Evolutionary conservation across 2,113 vertebrate species (phyloP), one percentile per base, ranked within the genome.

Genomic region (Barbus barbus): DNA sequence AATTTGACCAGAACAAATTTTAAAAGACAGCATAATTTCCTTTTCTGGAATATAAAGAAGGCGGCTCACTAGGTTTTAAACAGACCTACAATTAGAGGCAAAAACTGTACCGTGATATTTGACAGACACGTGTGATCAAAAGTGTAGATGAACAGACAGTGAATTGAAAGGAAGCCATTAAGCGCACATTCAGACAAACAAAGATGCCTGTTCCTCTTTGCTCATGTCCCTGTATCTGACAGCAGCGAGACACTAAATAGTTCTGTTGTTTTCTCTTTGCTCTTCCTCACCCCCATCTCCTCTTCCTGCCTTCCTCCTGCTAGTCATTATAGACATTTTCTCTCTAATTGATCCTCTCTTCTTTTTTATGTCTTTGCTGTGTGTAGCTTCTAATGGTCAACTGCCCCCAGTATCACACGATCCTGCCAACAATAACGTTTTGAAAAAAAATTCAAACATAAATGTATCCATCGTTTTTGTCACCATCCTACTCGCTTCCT

Each of bases 181-280:
- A 73, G 79, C 80, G 18, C 86, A 84, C 48, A 80, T 73, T 46
- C 75, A 85, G 53, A 83, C 41, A 83, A 44, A 82, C 24, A 86
- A 83, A 79, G 76, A 44, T 31, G n/a, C 38, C 72, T 56, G 53
- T 74, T 84, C 24, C 85, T 51, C 82, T 46, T 76, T 22, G n/a
- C 69, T 83, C 67, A 22, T 46, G 77, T 65, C 16, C 85, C 78
- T 78, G 46, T 28, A 61, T 89, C 87, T 74, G 86, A 85, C 85
- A 87, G 72, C 77, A 24, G 56, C 77, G 56, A 83, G 58, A 73
- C 46, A 48, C 63, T 85, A 90, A 92, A 90, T 69, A 82, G 79
- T 81, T 83, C 83, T 84, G 85, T 86, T 84, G 46, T 87, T 90
- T 90, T 65, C 72, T 78, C 36, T 82, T 90, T 83, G 87, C 84